Evolutionary conservation across 2,888 invertebrate species (phyloP).

Genomic region (Andrena minutula): DNA sequence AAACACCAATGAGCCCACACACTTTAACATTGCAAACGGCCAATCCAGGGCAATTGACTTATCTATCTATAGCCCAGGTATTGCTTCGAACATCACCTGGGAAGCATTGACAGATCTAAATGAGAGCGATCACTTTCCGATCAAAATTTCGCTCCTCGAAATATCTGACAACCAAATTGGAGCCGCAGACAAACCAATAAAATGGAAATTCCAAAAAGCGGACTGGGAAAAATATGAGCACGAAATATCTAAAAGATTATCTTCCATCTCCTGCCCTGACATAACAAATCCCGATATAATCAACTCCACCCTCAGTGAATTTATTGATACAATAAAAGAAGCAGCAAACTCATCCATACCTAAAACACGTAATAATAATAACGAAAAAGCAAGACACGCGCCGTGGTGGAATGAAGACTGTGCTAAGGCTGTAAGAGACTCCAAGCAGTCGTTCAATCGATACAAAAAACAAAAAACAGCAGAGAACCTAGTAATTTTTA

Average conservation of each 20-base stretch:
- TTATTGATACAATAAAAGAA: neutral
- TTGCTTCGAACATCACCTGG: neutral
- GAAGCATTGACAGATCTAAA: constrained; percentile 48
- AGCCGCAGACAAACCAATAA: neutral
- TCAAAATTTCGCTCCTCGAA: constrained; percentile 24
- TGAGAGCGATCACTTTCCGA: constrained; percentile 61
- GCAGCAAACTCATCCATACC: neutral
- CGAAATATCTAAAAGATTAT: neutral
- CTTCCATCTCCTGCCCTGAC: neutral
- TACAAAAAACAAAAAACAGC: constrained; percentile 43
- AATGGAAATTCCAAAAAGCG: constrained; percentile 59
- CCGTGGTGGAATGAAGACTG: constrained; percentile 66
- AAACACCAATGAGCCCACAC: neutral
- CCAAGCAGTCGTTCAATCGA: constrained; percentile 51
- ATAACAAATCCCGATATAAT: neutral
- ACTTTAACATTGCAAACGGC: neutral
- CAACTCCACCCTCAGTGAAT: neutral
- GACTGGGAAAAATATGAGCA: constrained; percentile 42
- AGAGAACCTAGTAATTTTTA: neutral
- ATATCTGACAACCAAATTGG: neutral
- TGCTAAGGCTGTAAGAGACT: constrained; percentile 20
- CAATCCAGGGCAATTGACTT: neutral
- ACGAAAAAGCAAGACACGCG: neutral
- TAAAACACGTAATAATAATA: neutral
- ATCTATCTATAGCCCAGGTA: neutral